Conservation (phyloP, 2,797 vertebrate genomes). For the Diglossa cyanea region DNA sequence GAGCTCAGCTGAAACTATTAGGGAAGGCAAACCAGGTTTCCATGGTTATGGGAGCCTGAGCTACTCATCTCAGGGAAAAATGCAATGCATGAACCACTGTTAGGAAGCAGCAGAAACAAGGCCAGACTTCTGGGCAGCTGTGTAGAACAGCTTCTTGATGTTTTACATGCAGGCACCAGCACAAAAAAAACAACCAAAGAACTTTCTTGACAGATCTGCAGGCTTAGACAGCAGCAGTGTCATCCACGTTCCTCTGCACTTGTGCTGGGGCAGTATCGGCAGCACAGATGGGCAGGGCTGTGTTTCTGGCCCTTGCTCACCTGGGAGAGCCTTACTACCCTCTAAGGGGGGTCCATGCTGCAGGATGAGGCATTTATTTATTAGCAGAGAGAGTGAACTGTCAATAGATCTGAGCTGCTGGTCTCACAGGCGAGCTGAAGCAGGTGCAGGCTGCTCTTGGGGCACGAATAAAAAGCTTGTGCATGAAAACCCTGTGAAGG, state of each 20-base stretch:
- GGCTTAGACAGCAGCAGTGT: background rate
- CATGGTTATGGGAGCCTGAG: constrained; percentile 54
- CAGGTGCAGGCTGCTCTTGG: background rate
- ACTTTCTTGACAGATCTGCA: background rate
- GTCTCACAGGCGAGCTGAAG: background rate
- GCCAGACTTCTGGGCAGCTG: background rate
- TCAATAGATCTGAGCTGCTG: background rate
- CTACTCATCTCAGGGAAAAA: background rate
- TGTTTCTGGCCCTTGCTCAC: background rate
- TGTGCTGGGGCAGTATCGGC: background rate
- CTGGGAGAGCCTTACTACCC: background rate
- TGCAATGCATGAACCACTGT: background rate
- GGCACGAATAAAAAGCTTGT: background rate
- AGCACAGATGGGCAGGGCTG: background rate
- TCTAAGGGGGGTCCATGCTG: background rate
- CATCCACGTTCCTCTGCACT: background rate
- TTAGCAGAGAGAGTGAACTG: background rate
- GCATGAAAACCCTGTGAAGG: background rate
- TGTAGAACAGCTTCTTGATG: background rate
- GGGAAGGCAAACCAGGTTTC: constrained; percentile 57
- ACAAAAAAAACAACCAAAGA: background rate
- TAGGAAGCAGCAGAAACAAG: constrained; percentile 20
- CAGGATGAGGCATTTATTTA: background rate
- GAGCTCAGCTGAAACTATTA: constrained; percentile 18
- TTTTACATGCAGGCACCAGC: background rate